Percentiles rank a stretch among this genome's conserved stretches.
Evolutionary conservation across 1,140 invertebrate species (phyloP).

Genomic region (Oedothorax gibbosus): DNA sequence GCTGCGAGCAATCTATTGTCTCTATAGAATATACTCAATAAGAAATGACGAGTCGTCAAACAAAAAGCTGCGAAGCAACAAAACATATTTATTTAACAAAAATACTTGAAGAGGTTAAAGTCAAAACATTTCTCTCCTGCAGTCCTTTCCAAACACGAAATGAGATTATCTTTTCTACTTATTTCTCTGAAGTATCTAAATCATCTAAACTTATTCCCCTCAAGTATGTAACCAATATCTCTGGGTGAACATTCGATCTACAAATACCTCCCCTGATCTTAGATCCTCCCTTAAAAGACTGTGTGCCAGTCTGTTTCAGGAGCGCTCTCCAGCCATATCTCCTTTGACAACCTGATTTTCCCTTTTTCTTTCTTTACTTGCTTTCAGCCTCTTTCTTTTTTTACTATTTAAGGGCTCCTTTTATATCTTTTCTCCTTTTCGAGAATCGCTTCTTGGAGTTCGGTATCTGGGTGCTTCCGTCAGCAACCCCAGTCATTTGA

Average conservation of each 20-base stretch:
- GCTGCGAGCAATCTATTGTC: no score
- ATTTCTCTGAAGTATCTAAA: not conserved
- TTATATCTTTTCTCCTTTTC: constrained; percentile 46
- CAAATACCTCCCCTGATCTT: constrained; percentile 39
- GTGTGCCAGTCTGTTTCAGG: constrained; percentile 36
- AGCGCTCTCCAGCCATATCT: constrained; percentile 19
- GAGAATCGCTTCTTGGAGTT: constrained; percentile 13
- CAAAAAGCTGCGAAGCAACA: no score
- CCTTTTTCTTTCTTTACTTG: not conserved
- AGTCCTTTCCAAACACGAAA: no score
- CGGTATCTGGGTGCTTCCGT: constrained; percentile 31
- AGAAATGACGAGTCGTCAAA: no score
- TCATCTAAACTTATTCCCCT: not conserved
- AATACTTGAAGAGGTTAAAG: no score
- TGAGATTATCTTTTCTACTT: no score
- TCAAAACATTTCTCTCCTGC: no score
- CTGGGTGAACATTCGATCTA: constrained; percentile 36
- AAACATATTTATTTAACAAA: no score
- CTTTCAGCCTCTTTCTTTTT: constrained; percentile 26
- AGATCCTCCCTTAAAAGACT: constrained; percentile 14
- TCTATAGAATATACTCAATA: no score
- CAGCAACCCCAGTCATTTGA: constrained; percentile 41
- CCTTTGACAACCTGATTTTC: constrained; percentile 50
- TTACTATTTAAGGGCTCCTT: constrained; percentile 43
- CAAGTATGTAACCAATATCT: constrained; percentile 6